Evolutionary conservation across 2,113 vertebrate species (phyloP).

Genomic region (Capreolus pygargus): DNA sequence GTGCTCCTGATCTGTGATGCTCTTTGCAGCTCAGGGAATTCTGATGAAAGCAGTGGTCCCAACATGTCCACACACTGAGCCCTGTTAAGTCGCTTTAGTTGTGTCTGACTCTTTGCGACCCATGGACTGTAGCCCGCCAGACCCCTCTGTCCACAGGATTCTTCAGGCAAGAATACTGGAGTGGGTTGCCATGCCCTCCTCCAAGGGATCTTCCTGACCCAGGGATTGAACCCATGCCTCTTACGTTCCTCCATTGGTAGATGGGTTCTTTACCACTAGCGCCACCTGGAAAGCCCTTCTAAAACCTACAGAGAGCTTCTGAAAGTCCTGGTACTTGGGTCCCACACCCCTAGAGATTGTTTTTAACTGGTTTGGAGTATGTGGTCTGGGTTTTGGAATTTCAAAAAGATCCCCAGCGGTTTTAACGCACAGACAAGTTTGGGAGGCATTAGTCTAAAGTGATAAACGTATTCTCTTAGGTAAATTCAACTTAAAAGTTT

Average conservation of each 20-base stretch:
- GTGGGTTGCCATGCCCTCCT: background rate
- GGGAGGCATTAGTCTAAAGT: background rate
- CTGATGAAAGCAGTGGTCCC: background rate
- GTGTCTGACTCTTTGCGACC: background rate
- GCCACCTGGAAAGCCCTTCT: background rate
- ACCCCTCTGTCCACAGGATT: background rate
- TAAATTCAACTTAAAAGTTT: background rate
- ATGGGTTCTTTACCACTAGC: background rate
- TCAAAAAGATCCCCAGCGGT: background rate
- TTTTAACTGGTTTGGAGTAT: background rate
- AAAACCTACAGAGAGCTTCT: background rate
- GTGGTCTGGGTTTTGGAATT: background rate
- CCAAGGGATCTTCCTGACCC: background rate
- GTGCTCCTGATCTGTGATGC: no score
- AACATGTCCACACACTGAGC: background rate
- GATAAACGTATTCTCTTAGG: background rate
- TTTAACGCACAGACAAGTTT: background rate
- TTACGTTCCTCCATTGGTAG: background rate
- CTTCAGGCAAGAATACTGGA: background rate
- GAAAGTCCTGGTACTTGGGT: background rate
- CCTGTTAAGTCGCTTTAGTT: background rate
- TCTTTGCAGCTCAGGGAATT: background rate
- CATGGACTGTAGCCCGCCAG: background rate
- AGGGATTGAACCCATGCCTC: background rate
- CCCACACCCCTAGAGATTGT: background rate